Evolutionary conservation across 2,888 invertebrate species (phyloP).

Genomic region (Sphinx pinastri): DNA sequence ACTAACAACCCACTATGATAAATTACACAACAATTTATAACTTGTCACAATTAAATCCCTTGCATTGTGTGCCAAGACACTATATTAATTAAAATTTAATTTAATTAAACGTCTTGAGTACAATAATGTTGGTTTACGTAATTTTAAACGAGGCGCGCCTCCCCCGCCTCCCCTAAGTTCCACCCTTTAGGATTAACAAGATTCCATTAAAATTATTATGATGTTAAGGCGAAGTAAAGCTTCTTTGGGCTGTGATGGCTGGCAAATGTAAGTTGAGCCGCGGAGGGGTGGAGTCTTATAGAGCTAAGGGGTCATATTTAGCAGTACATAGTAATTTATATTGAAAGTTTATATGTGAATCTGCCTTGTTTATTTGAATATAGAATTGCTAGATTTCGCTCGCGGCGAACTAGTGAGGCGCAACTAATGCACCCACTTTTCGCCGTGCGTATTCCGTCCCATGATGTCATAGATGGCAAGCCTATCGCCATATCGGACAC

Average conservation of each 20-base stretch:
- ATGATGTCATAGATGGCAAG: too few species aligned
- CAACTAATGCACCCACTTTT: too few species aligned
- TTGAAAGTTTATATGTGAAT: background rate
- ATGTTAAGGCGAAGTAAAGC: constrained; percentile 45
- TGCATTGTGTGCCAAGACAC: constrained; percentile 29
- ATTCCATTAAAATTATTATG: constrained; percentile 75
- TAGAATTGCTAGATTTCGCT: too few species aligned
- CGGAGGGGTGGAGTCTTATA: background rate
- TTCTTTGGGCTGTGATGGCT: constrained; percentile 40
- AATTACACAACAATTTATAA: constrained; percentile 22
- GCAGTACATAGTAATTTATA: background rate
- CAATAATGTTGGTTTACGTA: constrained; percentile 45
- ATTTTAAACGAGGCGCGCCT: constrained; percentile 40
- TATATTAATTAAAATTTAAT: constrained; percentile 59
- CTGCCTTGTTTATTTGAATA: background rate
- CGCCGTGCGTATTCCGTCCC: too few species aligned
- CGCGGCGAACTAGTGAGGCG: too few species aligned
- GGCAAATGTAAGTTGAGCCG: constrained; percentile 6
- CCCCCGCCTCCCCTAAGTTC: constrained; percentile 25
- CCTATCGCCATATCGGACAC: too few species aligned
- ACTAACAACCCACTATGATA: constrained; percentile 15
- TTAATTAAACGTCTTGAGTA: constrained; percentile 47
- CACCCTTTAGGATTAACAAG: constrained; percentile 61
- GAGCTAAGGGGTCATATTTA: background rate
- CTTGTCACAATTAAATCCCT: constrained; percentile 35